These are phyloP conservation scores for Calidris pugnax DNA, from an alignment of 2,113 vertebrate species.

Conservation along the genomic window DNA sequence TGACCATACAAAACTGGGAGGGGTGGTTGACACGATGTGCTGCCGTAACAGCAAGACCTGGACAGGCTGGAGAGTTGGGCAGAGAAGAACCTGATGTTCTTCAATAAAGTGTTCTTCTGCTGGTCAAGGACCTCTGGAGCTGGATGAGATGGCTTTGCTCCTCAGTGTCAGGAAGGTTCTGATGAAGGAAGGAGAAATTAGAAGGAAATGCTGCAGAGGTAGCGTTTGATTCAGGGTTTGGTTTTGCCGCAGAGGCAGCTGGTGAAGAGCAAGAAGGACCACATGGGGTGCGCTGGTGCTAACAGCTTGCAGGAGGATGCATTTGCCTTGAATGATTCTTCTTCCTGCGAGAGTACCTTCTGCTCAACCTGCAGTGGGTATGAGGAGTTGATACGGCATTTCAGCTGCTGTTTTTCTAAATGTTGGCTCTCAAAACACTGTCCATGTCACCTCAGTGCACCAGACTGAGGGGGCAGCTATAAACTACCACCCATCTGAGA, in stretches of 20 bases:
- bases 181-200: not conserved
- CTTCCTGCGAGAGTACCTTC: not conserved
- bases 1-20: too few relatives aligned
- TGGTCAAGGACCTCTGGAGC: not conserved
- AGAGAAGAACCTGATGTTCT: too few relatives aligned
- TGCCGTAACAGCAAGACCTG: too few relatives aligned
- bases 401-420: not conserved
- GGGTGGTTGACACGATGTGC: too few relatives aligned
- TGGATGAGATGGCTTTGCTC: not conserved
- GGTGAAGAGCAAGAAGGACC: not conserved
- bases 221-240: not conserved
- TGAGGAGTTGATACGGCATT: not conserved
- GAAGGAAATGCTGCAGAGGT: not conserved
- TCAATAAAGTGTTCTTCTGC: not conserved
- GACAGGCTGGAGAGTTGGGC: too few relatives aligned
- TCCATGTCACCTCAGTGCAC: not conserved
- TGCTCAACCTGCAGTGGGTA: not conserved
- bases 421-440: not conserved
- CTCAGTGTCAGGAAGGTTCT: not conserved
- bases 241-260: not conserved
- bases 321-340: not conserved
- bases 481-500: not conserved
- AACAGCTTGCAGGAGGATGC: not conserved
- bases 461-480: not conserved
- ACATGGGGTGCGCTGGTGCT: not conserved